Evolutionary conservation across 2,797 vertebrate genomes (phyloP), one percentile per base, ranked within the genome.

Genomic region (Peromyscus melanophrys): DNA sequence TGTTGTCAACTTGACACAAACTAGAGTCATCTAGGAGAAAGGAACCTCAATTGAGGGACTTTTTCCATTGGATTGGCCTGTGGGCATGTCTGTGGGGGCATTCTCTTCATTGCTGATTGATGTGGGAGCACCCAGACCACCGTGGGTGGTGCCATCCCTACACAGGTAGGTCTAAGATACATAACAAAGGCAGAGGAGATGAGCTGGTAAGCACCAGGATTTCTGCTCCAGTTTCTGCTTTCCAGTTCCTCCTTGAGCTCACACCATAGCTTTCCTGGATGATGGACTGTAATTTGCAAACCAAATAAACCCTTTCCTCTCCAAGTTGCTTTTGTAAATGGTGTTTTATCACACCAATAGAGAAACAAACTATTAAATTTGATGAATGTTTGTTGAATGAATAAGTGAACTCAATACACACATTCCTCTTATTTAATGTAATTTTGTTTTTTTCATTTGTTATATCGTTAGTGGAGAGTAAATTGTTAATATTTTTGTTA

Each of bases 331-430:
- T 49, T 49, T 69, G 31, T 6, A 23, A 52, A n/a, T 49, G 43
- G 3, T n/a, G 19, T 49, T 52, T 85, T n/a, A 85, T 67, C 43
- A 85, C 12, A 67, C 19, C 43, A n/a, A 13, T 8, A 85, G 31
- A 78, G 83, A 69, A 85, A 16, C 31, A 69, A 52, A n/a, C 19
- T n/a, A n/a, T 16, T 25, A 71, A 16, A 55, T 87, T 95, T 95
- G 69, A 11, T 88, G 67, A 80, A 52, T 49, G 57, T 80, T 92
- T 75, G 2, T 63, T 67, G 19, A 87, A 77, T 88, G 57, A 95
- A 87, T 85, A n/a, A 95, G 37, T 65, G 23, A 87, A 34, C 19
- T 31, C 0, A 67, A 92, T 85, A 93, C 83, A 89, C 13, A 77
- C 0, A 81, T 91, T 43, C 40, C 90, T 73, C 57, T 27, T 9